Percentiles rank a stretch among this genome's conserved stretches.
Evolutionary conservation across 1,140 invertebrate genomes (phyloP).

Genomic region (Melanaphis sacchari): DNA sequence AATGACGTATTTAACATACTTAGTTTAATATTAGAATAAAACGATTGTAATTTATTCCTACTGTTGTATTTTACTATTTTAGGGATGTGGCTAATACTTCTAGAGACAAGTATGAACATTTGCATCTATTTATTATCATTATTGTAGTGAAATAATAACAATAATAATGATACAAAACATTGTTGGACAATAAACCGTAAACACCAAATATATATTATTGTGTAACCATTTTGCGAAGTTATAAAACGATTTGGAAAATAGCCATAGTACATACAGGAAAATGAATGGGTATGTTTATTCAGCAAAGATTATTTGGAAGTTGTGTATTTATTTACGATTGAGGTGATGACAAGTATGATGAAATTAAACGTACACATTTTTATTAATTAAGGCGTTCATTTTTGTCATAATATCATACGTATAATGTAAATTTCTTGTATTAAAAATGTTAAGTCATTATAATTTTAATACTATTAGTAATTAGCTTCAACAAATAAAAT

Average conservation of each 20-base stretch:
- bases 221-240: not conserved
- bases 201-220: not conserved
- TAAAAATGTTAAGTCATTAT: not conserved
- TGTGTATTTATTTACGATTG: not conserved
- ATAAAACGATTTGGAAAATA: conserved; percentile 34
- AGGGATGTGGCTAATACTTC: not conserved
- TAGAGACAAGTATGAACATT: not conserved
- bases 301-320: not conserved
- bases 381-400: not conserved
- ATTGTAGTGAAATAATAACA: not conserved
- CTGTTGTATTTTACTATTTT: not conserved
- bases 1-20: not conserved
- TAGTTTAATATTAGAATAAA: not conserved
- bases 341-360: not conserved
- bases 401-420: not conserved
- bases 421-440: not conserved
- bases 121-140: not conserved
- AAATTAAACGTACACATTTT: not conserved
- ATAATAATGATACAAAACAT: not conserved
- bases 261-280: not conserved
- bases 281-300: not conserved
- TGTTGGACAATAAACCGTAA: not conserved
- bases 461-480: not conserved
- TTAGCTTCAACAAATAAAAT: not conserved
- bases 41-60: not conserved